Conservation (phyloP, 2,113 vertebrate species). For the Edolisoma coerulescens region DNA sequence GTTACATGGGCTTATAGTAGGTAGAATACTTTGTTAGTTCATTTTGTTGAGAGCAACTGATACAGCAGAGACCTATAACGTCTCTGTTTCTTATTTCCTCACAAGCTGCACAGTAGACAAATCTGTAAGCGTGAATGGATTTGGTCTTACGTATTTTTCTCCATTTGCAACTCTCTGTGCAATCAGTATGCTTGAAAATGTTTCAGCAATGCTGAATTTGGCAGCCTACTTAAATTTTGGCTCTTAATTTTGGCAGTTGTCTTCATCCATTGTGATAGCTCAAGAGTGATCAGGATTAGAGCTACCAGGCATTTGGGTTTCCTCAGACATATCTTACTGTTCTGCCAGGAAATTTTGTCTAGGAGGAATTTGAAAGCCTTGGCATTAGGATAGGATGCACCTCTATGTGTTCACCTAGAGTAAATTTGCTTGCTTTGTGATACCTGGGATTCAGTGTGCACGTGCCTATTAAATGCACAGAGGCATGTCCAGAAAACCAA, state of each 20-base stretch:
- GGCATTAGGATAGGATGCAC: neutral
- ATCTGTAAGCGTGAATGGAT: neutral
- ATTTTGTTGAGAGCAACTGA: neutral
- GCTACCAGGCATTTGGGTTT: neutral
- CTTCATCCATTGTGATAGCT: neutral
- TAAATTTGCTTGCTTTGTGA: neutral
- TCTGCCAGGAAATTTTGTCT: neutral
- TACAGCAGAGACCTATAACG: neutral
- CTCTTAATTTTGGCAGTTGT: neutral
- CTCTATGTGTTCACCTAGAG: neutral
- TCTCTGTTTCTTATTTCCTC: neutral
- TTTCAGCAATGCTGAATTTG: neutral
- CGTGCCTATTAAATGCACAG: neutral
- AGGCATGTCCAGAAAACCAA: neutral
- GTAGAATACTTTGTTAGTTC: neutral
- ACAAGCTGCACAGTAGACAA: neutral
- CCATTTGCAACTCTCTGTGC: neutral
- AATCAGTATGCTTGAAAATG: neutral
- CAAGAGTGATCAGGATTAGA: neutral
- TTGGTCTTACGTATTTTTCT: neutral
- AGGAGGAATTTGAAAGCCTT: neutral
- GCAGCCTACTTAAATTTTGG: neutral
- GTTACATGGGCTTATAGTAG: neutral
- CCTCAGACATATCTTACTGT: neutral
- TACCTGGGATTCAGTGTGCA: neutral